Evolutionary conservation across 2,888 invertebrate species (phyloP), one percentile per base, ranked within the genome.

Genomic region (Phania funesta): DNA sequence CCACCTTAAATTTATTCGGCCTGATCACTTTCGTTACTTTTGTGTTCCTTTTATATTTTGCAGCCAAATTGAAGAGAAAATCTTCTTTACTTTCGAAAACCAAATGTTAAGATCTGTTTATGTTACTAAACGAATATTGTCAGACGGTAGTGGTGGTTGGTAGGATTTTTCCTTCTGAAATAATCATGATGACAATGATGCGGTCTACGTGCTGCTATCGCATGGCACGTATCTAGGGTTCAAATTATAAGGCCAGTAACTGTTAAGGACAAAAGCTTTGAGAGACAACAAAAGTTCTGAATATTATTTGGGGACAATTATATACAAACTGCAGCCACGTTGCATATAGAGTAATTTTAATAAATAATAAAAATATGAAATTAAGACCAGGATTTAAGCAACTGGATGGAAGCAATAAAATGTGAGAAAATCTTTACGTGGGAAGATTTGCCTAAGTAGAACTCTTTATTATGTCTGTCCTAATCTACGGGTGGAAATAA

Each of bases 201-300:
- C 74, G 54, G 65, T 65, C 18, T 78, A 82, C 78, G 82, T 82
- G 82, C 52, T 75, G 13, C 60, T 65, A 46, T 70, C 60, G 32
- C 60, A 44, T 75, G 70, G 64, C 70, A 82, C 78, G 78, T 74
- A 74, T 74, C 70, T 70, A 78, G 65, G 54, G 65, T 71, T 70
- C 38, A 67, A 74, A 48, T 71, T 38, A 52, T 60, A 20, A 26
- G 26, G 65, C 38, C 2, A 2, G 32, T 24, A 41, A 60, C 24
- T 68, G 60, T 68, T 62, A 32, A 60, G 32, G 60, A 68, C 50
- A 50, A 38, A 67, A 67, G 11, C 24, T 52, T 52, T 44, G 32
- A 32, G 8, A 18, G 24, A 18, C 46, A 54, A 41, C 16, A 62
- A 5, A 41, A n/a, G 9, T 38, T 80, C 41, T 70, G 41, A 70